Base-by-base conservation (phyloP, 1,140 invertebrate genomes). In the Megathymus violae region DNA sequence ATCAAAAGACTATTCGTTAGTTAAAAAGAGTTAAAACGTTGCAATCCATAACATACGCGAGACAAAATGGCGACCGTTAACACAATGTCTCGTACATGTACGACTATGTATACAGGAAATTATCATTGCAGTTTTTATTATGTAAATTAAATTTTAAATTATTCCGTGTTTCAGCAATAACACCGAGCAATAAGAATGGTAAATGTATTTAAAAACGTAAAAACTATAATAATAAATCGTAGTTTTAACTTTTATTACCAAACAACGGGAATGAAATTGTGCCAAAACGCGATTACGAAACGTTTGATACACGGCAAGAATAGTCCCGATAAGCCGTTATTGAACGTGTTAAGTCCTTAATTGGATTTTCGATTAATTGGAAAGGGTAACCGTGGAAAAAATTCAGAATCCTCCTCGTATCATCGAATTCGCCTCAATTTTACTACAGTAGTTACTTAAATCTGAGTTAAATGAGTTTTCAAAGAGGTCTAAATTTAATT, bases 361-460 rank as follows among this genome's bases (percentile, higher is more conserved):
- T 82, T 82, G 76, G 71, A 76, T 74, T 79, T 77, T 63, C 72
- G 64, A 71, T 79, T 79, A 79, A 82, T 79, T 82, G 75, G 77
- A 78, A 79, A 79, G 74, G 67, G 72, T 70, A 79, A 75, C 54
- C 64, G 66, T 50, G 52, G 48, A 59, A 68, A 69, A 67, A 71
- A 68, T 71, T 68, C 63, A 36, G 34, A 36, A 36, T 36, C 34
- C 34, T 36, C 34, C 34, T 36, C 34, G 34, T 36, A 36, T 36
- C 34, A 36, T 36, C 34, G 34, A 36, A 36, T 36, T 36, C 60
- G 46, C 40, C 15, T 63, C n/a, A 22, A 14, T n/a, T 17, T 43
- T 22, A 47, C 25, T 25, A 47, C 11, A 5, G 4, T n/a, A 47
- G 17, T 22, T 46, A 22, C 25, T 22, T 22, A 22, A 11, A 22